Base-by-base conservation (phyloP, 2,113 vertebrate genomes). In the Prionailurus viverrinus region DNA sequence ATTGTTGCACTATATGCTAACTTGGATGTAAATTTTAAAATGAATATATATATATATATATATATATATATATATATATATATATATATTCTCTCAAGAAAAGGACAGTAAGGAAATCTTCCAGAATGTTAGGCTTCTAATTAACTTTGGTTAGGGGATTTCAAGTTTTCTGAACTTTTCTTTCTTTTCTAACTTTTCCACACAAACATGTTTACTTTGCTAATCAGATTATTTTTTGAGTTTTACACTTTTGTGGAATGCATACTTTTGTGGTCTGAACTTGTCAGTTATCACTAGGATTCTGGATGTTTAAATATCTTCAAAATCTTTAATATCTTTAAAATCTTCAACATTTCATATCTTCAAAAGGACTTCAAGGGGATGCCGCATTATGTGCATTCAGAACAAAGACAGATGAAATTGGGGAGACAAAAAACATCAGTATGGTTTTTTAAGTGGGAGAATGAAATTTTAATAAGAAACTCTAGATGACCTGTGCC, bases 131-230 rank as follows among this genome's bases (percentile, higher is more conserved):
- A 66, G 23, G 12, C 65, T 65, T 93, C 58, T 61, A 36, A 66
- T 74, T 53, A 69, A 90, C 58, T 80, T 41, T 90, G 19, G 3
- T 65, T 92, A 76, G 33, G 16, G 29, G 31, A 14, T 73, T 86
- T 91, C 4, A 25, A n/a, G 19, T 41, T 84, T 90, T 63, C 41
- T 80, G 71, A 13, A 45, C 14, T n/a, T 80, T 85, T 31, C 41
- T 78, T 45, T 36, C 4, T 68, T 63, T 92, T 95, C 61, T 88
- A 83, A 12, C 55, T 92, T 95, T 89, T 55, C 61, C 58, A 71
- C 21, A 51, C 3, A 19, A 82, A 36, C 18, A 51, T n/a, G n/a
- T 82, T 89, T 74, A 81, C 41, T 65, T 85, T 48, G 66, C 58
- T 33, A 94, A 91, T 84, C 33, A 90, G 33, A 86, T 27, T 31